phyloP scores from a whole-genome alignment of 2,113 vertebrate species.

The Gadus macrocephalus region DNA sequence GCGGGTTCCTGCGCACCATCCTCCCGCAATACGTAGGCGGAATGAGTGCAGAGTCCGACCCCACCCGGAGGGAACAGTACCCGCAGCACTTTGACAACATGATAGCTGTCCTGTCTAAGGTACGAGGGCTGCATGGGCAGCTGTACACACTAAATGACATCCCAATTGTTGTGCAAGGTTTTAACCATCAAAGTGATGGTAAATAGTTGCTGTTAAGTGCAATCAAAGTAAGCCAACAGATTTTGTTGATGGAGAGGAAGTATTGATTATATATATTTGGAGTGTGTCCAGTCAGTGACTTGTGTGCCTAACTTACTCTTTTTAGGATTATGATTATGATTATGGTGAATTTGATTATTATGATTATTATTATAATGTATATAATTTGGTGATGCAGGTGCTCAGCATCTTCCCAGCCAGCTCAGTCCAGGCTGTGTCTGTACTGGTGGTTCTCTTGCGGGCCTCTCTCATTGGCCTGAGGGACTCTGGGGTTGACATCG shows the following conservation, averaged over 20 bases:
- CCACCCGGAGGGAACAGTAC: conserved; percentile 67
- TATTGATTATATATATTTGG: too few relatives aligned
- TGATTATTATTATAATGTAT: too few relatives aligned
- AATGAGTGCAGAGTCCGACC: conserved; percentile 72
- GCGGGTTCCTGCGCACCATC: conserved; percentile 75
- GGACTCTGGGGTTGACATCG: conserved; percentile 74
- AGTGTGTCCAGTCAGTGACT: too few relatives aligned
- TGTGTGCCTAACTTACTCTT: too few relatives aligned
- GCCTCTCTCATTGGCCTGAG: conserved; percentile 75
- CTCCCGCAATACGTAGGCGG: conserved; percentile 78
- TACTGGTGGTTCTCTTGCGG: conserved; percentile 77
- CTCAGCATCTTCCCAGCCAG: conserved; percentile 83
- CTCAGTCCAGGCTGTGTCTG: conserved; percentile 73
- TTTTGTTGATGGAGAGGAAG: too few relatives aligned
- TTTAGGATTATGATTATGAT: too few relatives aligned
- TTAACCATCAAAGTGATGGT: too few relatives aligned
- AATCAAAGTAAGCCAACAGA: too few relatives aligned
- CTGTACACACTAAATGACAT: too few relatives aligned
- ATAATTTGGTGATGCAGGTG: conserved; percentile 57
- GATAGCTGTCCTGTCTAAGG: conserved; percentile 75
- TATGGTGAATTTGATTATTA: too few relatives aligned
- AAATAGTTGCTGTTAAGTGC: too few relatives aligned
- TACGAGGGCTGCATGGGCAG: conserved; percentile 23
- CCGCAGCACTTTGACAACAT: conserved; percentile 81
- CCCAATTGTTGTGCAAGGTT: too few relatives aligned